A percentile compares a stretch with the other conserved stretches of the same genome.
Conservation (phyloP, 2,888 invertebrate genomes). For the Ochropleura leucogaster region DNA sequence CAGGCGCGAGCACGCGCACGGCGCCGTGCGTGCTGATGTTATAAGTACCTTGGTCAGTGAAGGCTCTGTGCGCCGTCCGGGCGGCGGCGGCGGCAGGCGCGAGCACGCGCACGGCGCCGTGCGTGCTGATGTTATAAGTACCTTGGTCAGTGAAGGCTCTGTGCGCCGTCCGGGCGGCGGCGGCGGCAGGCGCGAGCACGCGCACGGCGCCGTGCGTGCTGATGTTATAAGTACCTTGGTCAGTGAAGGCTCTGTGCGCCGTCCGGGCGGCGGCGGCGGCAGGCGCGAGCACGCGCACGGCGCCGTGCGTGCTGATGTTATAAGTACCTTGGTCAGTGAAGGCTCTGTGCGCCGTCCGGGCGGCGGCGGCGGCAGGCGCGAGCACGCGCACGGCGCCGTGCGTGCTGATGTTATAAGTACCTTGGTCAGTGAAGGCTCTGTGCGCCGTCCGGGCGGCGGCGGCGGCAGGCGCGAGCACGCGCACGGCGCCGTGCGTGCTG, state of each 20-base stretch:
- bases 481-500: constrained; percentile 75
- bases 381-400: constrained; percentile 73
- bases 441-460: constrained; percentile 44
- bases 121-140: constrained; percentile 73
- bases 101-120: constrained; percentile 70
- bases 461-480: constrained; percentile 66
- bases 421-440: constrained; percentile 72
- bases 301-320: constrained; percentile 76
- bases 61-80: constrained; percentile 62
- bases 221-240: constrained; percentile 75
- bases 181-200: constrained; percentile 66
- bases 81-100: constrained; percentile 60
- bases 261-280: constrained; percentile 51
- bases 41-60: constrained; percentile 72
- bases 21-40: constrained; percentile 78
- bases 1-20: constrained; percentile 66
- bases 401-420: constrained; percentile 73
- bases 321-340: constrained; percentile 72
- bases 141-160: constrained; percentile 74
- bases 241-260: constrained; percentile 66
- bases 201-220: constrained; percentile 74
- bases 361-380: constrained; percentile 60
- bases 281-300: constrained; percentile 67
- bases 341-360: constrained; percentile 62
- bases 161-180: constrained; percentile 45